A percentile compares a stretch with the other conserved stretches of the same genome.
Conservation (phyloP, 2,113 vertebrate species). For the Pongo pygmaeus region DNA sequence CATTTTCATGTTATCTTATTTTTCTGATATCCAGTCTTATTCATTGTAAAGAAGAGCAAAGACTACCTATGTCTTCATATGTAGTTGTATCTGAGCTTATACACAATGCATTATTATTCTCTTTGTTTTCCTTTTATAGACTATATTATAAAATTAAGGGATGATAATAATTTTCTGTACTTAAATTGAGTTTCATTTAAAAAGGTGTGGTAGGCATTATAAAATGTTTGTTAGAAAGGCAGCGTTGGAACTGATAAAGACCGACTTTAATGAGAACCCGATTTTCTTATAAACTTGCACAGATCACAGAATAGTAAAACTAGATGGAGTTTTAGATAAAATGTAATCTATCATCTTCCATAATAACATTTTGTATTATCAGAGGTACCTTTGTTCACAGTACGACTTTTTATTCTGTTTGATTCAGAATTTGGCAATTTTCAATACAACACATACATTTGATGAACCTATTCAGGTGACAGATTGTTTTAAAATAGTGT, state of each 20-base stretch:
- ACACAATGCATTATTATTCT: background rate
- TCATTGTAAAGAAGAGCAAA: background rate
- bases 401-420: background rate
- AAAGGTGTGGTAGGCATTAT: background rate
- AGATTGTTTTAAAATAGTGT: background rate
- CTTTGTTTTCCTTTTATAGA: background rate
- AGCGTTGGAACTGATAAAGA: background rate
- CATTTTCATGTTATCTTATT: background rate
- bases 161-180: background rate
- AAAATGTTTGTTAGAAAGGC: background rate
- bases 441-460: conserved; percentile 12
- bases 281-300: conserved; percentile 31
- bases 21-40: background rate
- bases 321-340: background rate
- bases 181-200: background rate
- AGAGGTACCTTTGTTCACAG: background rate
- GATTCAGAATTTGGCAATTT: conserved; percentile 26
- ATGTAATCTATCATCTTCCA: background rate
- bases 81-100: background rate
- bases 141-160: background rate
- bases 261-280: background rate
- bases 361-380: background rate
- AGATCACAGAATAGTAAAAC: background rate
- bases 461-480: background rate
- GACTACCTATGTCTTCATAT: background rate